Percentiles rank a stretch among this genome's conserved stretches.
These are phyloP conservation scores for Junonia oenone DNA, from an alignment of 2,888 invertebrate genomes.

Conservation along the genomic window DNA sequence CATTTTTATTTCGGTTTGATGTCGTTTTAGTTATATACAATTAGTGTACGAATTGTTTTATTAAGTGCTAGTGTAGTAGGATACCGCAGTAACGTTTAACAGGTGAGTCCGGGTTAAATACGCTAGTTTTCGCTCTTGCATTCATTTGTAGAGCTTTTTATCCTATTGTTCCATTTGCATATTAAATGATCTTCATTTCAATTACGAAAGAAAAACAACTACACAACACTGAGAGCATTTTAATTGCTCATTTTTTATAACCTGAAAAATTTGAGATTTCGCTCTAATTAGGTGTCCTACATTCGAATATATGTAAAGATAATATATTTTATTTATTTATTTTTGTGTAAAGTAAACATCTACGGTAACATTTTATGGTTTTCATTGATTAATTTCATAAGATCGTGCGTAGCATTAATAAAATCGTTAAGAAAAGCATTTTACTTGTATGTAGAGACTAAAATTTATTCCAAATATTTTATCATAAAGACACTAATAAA, in stretches of 20 bases:
- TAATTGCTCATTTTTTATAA: neutral
- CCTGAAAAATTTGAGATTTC: neutral
- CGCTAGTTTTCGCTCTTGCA: neutral
- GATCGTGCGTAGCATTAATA: neutral
- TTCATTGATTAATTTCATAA: neutral
- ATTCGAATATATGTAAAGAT: neutral
- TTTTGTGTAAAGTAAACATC: too few relatives aligned
- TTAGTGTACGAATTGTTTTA: conserved; percentile 14
- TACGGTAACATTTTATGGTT: neutral
- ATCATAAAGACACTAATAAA: too few relatives aligned
- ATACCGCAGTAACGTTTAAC: conserved; percentile 14
- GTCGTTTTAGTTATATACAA: conserved; percentile 21
- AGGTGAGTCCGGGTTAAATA: conserved; percentile 24
- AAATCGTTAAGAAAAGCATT: neutral
- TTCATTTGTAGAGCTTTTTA: neutral
- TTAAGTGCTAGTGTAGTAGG: conserved; percentile 18
- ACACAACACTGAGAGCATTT: too few relatives aligned
- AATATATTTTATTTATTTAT: neutral
- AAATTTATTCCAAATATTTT: too few relatives aligned
- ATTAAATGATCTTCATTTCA: neutral
- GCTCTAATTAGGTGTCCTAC: neutral
- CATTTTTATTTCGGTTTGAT: conserved; percentile 25
- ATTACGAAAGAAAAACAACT: neutral
- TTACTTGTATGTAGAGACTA: too few relatives aligned
- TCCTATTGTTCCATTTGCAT: neutral